Conservation (phyloP, 2,113 vertebrate species). For the Grallaria varia region DNA sequence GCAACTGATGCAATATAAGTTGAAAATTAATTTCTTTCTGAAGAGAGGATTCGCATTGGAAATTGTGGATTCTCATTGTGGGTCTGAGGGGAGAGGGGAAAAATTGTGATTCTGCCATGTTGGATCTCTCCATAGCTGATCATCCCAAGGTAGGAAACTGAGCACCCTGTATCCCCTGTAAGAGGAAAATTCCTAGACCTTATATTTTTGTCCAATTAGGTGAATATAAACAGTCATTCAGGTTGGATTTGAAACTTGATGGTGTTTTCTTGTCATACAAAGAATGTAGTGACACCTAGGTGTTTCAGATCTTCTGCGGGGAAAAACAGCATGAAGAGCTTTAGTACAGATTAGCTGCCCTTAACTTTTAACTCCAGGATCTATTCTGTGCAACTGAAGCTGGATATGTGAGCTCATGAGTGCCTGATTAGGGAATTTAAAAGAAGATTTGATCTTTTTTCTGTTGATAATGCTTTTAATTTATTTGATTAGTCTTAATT, state of each 20-base stretch:
- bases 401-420: neutral
- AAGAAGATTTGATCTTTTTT: neutral
- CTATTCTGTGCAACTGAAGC: neutral
- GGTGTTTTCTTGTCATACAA: neutral
- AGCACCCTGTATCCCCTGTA: neutral
- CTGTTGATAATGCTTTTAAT: neutral
- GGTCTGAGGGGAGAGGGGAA: neutral
- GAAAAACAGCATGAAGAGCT: neutral
- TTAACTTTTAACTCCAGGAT: neutral
- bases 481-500: neutral
- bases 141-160: neutral
- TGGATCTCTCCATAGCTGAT: neutral
- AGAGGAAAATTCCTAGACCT: neutral
- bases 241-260: accelerated
- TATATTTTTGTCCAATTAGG: neutral
- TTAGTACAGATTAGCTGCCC: neutral
- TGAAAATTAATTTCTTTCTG: neutral
- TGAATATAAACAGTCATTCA: neutral
- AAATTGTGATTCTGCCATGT: neutral
- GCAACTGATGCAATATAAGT: neutral
- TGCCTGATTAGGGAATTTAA: neutral
- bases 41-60: neutral
- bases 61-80: neutral
- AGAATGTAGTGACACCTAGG: neutral
- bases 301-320: neutral